A percentile compares a stretch with the other conserved stretches of the same genome.
Conservation (phyloP, 2,797 vertebrate genomes). For the Uromys caudimaculatus region DNA sequence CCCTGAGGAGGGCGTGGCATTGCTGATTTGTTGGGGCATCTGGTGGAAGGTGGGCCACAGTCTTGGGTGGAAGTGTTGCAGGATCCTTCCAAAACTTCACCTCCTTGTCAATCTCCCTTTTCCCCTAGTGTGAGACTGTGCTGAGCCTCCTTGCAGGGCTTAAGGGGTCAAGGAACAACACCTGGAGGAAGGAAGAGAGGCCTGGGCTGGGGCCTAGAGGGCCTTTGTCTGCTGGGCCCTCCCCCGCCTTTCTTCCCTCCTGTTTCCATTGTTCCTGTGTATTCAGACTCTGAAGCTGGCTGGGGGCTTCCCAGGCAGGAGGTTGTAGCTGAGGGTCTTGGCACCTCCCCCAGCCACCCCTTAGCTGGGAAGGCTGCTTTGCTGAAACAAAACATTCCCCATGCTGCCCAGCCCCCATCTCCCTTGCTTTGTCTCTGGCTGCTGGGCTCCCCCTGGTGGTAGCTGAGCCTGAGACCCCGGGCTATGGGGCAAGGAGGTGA, state of each 20-base stretch:
- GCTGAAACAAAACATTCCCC: conserved; percentile 39
- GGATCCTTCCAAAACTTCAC: not conserved
- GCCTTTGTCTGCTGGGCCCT: conserved; percentile 71
- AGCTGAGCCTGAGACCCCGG: not conserved
- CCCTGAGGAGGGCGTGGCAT: not conserved
- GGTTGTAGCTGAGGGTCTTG: conserved; percentile 35
- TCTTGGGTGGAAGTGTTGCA: not conserved
- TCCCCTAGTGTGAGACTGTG: not conserved
- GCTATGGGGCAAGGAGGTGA: not conserved
- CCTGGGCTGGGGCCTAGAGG: conserved; percentile 17
- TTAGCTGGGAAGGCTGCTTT: not conserved
- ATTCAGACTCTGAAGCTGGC: not conserved
- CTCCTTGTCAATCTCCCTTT: not conserved
- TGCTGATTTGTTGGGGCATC: not conserved
- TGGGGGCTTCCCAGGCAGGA: conserved; percentile 57
- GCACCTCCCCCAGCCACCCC: conserved; percentile 36
- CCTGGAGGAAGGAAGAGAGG: conserved; percentile 79
- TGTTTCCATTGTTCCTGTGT: conserved; percentile 65
- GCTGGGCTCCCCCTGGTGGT: conserved; percentile 72
- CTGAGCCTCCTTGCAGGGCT: not conserved
- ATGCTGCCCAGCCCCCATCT: conserved; percentile 52
- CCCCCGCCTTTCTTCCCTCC: not conserved
- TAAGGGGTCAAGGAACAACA: not conserved
- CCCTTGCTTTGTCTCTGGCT: not conserved
- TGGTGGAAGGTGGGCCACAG: not conserved